Base-by-base conservation (phyloP, 2,797 vertebrate species). In the Hafferia zeledoni region DNA sequence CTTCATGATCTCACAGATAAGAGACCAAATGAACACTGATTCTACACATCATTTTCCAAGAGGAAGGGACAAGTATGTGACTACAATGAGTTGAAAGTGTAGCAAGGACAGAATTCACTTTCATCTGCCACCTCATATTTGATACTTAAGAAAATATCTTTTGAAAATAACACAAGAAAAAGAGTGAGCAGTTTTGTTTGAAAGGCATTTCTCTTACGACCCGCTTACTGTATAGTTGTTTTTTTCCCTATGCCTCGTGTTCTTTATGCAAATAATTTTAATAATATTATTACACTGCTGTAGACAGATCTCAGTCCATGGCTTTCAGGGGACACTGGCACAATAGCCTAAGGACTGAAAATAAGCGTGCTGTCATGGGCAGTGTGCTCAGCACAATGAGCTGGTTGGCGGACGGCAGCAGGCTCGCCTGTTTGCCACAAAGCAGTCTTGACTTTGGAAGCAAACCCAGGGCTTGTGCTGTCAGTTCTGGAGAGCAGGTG, bases 321-420 rank as follows among this genome's bases (percentile, higher is more conserved):
- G 93, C 93, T 91, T 94, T 84, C 85, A 89, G 84, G 95, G 78
- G 89, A 60, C 67, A 39, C 80, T 94, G 72, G 85, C 76, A 94
- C 83, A 94, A 93, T 83, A 95, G 95, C 95, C 96, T 84, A 93
- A 93, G 95, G 95, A 88, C 85, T 93, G 91, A 96, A 88, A 74
- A 82, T 64, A 75, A 94, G 70, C 70, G 67, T 91, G 93, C 95
- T 95, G 70, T 65, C 80, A 84, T 44, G 89, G 94, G 85, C 95
- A 93, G 60, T 76, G 70, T 87, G 83, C 90, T 93, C 41, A 11
- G 59, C 94, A 97, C 93, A 94, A 90, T 82, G 89, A 92, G 87
- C 87, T 8, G 75, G 64, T 90, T 80, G 92, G 95, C 6, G 23
- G 56, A 89, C 41, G 69, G 93, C 94, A 92, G 91, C 93, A 93